Base-by-base conservation (phyloP, 2,113 vertebrate species). In the Bufo bufo region DNA sequence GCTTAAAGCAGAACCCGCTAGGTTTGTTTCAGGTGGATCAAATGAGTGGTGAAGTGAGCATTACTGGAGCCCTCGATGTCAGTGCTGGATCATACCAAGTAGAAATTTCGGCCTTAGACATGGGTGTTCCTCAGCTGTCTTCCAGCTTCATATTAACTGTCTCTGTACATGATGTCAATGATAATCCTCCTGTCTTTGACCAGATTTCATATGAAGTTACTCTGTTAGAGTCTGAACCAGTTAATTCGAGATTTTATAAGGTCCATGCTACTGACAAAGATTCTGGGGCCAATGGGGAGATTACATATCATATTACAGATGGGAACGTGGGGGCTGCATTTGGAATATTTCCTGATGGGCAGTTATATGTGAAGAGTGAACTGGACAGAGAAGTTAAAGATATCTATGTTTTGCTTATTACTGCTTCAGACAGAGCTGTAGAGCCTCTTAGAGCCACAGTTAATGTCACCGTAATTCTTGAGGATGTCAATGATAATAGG, bases 331-430 rank as follows among this genome's bases (percentile, higher is more conserved):
- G 96, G 50, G 96, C 97, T 20, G 94, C 96, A 90, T 99, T 99
- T 93, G 98, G 98, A 58, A 95, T 99, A 91, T 99, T 99, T 85
- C 98, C 98, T 20, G 98, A 99, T 59, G 98, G 98, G 0, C 98
- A 99, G 88, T 85, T 99, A 90, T 99, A 99, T 89, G 97, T 99
- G 89, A 99, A 98, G 90, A 94, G 95, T 74, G 98, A 99, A 91
- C 94, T 99, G 92, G 98, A 99, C 94, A 95, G 98, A 89, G 98
- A 99, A 91, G 92, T 97, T 71, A 97, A 98, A 89, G 97, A 98
- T 91, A 94, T 95, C 74, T 99, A 99, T 0, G 78, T 96, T 89
- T 94, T 99, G 20, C 86, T 97, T 91, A 93, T 99, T 0, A 92
- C 96, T 90, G 98, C 98, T 63, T 96, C 93, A 90, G 98, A 99